Base-by-base conservation (phyloP, 2,797 vertebrate species). In the Sebastolobus altivelis region DNA sequence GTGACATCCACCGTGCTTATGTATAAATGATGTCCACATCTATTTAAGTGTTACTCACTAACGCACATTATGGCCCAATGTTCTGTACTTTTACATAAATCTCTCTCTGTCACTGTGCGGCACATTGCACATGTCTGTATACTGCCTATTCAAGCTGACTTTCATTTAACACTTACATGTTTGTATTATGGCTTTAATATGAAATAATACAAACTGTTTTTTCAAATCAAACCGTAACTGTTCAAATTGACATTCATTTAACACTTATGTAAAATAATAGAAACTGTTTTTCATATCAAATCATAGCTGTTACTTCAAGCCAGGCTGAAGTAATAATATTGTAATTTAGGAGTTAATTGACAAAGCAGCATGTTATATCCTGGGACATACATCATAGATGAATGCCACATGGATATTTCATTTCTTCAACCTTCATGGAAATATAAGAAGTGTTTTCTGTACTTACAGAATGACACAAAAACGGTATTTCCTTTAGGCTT, bases 1-100 rank as follows among this genome's bases (percentile, higher is more conserved):
- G 73, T 80, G 79, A 88, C 85, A 89, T 85, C 81, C 82, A 74
- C 77, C 77, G 69, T 74, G 62, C 87, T 88, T 81, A 93, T 94
- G 83, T 89, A 91, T 93, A 92, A 94, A 88, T 88, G 5, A 94
- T 92, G 82, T 87, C 78, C 87, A 87, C 83, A 75, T 94, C 66
- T 80, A 76, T 85, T 77, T 80, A 89, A 92, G 83, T 86, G 83
- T 87, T 75, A 83, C 75, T 75, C 74, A 66, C 83, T 73, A 79
- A 68, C 65, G 55, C 63, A 84, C 77, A 80, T 84, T 76, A 77
- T 13, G 20, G 61, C 61, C n/a, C 12, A 65, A 25, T 73, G 58
- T 62, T 80, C 33, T 75, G 49, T 33, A 69, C 83, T 58, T 79
- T 55, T 56, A 60, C 38, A 84, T 77, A 66, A 87, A 88, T 84